Evolutionary conservation across 1,140 invertebrate species (phyloP).

Genomic region (Cydia strobilella): DNA sequence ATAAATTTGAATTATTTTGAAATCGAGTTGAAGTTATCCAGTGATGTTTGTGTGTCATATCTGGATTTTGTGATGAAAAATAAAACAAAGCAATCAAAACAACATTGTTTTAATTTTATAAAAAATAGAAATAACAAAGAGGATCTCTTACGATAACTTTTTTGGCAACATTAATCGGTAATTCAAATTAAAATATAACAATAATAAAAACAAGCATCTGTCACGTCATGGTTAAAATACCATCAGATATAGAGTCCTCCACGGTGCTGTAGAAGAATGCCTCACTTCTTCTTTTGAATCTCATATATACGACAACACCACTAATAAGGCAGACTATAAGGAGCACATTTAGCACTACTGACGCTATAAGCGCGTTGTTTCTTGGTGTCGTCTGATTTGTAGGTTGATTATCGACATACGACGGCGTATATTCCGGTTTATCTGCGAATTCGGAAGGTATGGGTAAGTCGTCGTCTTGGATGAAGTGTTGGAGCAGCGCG

Average conservation of each 20-base stretch:
- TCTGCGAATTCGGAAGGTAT: conserved; percentile 41
- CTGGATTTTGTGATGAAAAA: neutral
- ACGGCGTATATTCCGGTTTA: conserved; percentile 40
- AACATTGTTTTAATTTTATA: neutral
- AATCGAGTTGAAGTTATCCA: neutral
- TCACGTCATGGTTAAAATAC: conserved; percentile 46
- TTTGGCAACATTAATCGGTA: conserved; percentile 10
- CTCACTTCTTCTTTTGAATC: conserved; percentile 47
- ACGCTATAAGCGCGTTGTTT: conserved; percentile 48
- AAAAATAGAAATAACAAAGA: conserved; percentile 13
- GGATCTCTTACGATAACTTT: neutral
- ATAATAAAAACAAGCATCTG: conserved; percentile 16
- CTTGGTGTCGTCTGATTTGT: neutral
- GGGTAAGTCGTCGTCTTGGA: conserved; percentile 52
- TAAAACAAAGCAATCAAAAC: conserved; percentile 9
- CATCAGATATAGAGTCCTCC: conserved; percentile 47
- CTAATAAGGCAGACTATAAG: conserved; percentile 44
- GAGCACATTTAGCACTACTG: conserved; percentile 52
- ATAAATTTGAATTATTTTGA: neutral
- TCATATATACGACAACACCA: conserved; percentile 41
- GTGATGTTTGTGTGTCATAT: neutral
- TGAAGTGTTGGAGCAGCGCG: conserved; percentile 87
- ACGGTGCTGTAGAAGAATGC: conserved; percentile 42
- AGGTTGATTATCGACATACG: neutral
- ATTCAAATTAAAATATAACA: conserved; percentile 25